Evolutionary conservation across 2,888 invertebrate species (phyloP), one percentile per base, ranked within the genome.

Genomic region (Himalopsyche anomala): DNA sequence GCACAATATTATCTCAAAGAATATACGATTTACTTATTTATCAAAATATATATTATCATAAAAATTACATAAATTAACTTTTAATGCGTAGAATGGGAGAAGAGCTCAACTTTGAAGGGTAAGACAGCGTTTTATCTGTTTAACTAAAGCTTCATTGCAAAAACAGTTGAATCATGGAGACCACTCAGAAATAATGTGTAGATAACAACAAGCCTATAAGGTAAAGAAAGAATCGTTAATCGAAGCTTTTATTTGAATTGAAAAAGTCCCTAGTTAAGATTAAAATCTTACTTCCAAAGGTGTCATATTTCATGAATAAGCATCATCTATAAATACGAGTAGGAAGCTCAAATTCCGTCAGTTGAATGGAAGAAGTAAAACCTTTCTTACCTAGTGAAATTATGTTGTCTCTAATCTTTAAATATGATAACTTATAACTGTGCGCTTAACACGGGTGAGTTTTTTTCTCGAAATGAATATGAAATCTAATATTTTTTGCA

Each of bases 211-310:
- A 81, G 69, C 79, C 79, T 74, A 82, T 17, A 74, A 74, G 51
- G 15, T 4, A 36, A 74, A 12, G 12, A 28, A 36, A 2, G 36
- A 51, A 81, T 74, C 83, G 15, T 19, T 55, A 83, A 45, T 15
- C 81, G 51, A 2, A 55, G 87, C 87, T 87, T 87, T 87, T 83
- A 87, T 83, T 80, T 15, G 81, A 83, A 87, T 87, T 87, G 87
- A 81, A 87, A 86, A 85, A 56, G 38, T 40, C 19, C n/a, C 38
- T 9, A 42, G 69, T 19, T 83, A 81, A 45, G 87, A 87, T 87
- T 74, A 85, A 83, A 83, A 87, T 87, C 87, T 83, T 36, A 85
- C 2, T 19, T 51, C 17, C 45, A 51, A 45, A 9, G 54, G 81
- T 87, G 38, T 87, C 81, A 40, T 28, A 74, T 85, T 83, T 81